Conservation (phyloP, 1,140 invertebrate species). For the Drosophila truncata region DNA sequence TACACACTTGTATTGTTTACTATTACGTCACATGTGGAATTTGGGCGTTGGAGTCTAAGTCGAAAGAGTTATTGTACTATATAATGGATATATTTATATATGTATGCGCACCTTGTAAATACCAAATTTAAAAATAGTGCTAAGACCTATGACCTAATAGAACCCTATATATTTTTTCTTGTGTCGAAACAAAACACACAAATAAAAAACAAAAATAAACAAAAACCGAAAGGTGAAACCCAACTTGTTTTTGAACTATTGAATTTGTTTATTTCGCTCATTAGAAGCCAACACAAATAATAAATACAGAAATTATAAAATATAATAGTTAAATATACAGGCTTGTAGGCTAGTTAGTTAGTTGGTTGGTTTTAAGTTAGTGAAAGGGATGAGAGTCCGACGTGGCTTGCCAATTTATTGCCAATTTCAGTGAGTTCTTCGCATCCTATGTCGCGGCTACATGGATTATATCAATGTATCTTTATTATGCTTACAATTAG, state of each 20-base stretch:
- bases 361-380: constrained; percentile 12
- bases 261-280: constrained; percentile 62
- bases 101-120: constrained; percentile 60
- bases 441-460: constrained; percentile 44
- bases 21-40: constrained; percentile 36
- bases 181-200: constrained; percentile 70
- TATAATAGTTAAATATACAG: constrained; percentile 61
- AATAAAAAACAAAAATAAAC: constrained; percentile 25
- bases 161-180: constrained; percentile 62
- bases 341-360: constrained; percentile 34
- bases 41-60: constrained; percentile 23
- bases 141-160: constrained; percentile 54
- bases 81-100: constrained; percentile 50
- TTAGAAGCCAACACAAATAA: constrained; percentile 50
- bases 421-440: constrained; percentile 51
- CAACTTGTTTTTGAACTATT: constrained; percentile 44
- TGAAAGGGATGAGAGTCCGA: constrained; percentile 40
- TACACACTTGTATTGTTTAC: constrained; percentile 46
- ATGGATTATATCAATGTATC: constrained; percentile 75
- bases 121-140: constrained; percentile 40
- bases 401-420: constrained; percentile 58
- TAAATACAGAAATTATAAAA: constrained; percentile 68
- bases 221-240: constrained; percentile 18
- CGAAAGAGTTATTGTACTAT: constrained; percentile 50
- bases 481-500: constrained; percentile 69